Conservation (phyloP, 2,113 vertebrate species). For the Corynorhinus townsendii region DNA sequence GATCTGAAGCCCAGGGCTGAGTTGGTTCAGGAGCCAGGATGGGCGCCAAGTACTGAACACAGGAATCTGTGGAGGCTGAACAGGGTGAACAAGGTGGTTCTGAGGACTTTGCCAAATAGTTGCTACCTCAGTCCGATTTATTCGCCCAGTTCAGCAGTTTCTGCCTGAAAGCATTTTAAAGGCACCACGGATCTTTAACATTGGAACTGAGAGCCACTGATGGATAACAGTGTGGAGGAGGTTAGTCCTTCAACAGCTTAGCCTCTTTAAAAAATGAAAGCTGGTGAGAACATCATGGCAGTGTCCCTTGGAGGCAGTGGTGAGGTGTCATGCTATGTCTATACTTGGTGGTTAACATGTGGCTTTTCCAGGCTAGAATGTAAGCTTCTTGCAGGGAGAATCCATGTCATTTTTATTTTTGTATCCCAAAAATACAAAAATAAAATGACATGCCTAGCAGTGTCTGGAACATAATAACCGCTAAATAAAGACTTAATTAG, state of each 20-base stretch:
- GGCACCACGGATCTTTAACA: neutral
- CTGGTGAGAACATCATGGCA: neutral
- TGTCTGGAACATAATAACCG: neutral
- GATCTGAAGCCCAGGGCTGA: neutral
- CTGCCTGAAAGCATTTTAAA: neutral
- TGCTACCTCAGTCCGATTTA: neutral
- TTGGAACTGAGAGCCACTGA: neutral
- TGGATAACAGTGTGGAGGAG: neutral
- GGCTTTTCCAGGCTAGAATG: neutral
- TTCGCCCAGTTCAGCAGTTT: neutral
- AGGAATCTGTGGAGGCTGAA: neutral
- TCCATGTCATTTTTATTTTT: constrained; percentile 1
- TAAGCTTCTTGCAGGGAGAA: neutral
- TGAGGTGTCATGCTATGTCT: neutral
- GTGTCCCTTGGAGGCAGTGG: neutral
- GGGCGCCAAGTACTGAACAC: neutral
- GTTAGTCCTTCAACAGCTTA: neutral
- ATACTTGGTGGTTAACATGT: neutral
- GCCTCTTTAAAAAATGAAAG: neutral
- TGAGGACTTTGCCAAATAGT: neutral
- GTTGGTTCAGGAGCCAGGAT: neutral
- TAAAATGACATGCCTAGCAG: neutral
- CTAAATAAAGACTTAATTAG: constrained; percentile 29
- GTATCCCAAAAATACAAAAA: no score
- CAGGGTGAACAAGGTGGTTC: neutral